These are phyloP conservation scores for Apogon talboti DNA, from an alignment of 2,797 vertebrate species.

Conservation along the genomic window DNA sequence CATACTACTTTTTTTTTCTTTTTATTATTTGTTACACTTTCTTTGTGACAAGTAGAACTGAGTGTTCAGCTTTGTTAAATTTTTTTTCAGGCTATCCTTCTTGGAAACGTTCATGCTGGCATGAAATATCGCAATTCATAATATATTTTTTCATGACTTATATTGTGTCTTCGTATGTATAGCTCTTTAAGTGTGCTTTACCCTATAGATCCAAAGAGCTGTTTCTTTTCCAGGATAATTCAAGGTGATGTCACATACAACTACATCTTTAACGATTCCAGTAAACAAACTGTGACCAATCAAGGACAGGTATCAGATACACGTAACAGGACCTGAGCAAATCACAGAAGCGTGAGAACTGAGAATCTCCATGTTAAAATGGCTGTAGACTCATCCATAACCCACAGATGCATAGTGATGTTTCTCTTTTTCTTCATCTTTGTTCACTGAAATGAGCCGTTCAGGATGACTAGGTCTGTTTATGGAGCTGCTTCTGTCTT, in stretches of 20 bases:
- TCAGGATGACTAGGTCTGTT: slow-evolving; percentile 24
- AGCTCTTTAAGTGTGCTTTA: background rate
- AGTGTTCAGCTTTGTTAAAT: no score
- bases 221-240: slow-evolving; percentile 2
- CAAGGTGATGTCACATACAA: slow-evolving; percentile 47
- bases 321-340: slow-evolving; percentile 61
- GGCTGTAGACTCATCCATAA: slow-evolving; percentile 58
- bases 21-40: no score
- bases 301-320: slow-evolving; percentile 60
- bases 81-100: no score
- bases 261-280: slow-evolving; percentile 66
- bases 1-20: no score
- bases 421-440: slow-evolving; percentile 34
- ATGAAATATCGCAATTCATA: no score
- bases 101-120: no score
- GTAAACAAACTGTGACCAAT: slow-evolving; percentile 70
- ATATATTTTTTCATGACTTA: no score
- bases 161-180: no score
- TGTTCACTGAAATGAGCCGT: slow-evolving; percentile 44
- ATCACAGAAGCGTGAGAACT: slow-evolving; percentile 67
- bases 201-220: background rate
- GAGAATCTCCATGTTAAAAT: slow-evolving; percentile 55
- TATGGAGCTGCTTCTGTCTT: slow-evolving; percentile 34
- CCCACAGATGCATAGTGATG: slow-evolving; percentile 39
- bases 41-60: no score